A percentile compares a stretch with the other conserved stretches of the same genome.
phyloP scores from a whole-genome alignment of 2,797 vertebrate species.

The Buphagus erythrorhynchus region DNA sequence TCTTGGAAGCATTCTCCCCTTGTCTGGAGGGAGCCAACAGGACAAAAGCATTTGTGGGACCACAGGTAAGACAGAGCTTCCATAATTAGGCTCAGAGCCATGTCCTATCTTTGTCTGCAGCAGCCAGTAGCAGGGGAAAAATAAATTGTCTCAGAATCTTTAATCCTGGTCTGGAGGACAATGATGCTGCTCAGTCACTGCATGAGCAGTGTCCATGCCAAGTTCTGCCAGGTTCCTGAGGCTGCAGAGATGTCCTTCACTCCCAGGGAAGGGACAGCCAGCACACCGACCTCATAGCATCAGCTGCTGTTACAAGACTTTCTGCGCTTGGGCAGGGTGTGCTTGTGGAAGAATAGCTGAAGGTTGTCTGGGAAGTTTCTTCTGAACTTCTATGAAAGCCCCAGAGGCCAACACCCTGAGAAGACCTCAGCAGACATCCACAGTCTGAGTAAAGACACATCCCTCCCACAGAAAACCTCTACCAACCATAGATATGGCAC shows the following conservation, averaged over 20 bases:
- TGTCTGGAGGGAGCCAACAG: background rate
- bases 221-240: background rate
- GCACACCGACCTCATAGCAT: fast-evolving
- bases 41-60: background rate
- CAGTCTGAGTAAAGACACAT: background rate
- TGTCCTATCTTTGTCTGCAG: background rate
- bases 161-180: background rate
- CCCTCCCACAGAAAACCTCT: background rate
- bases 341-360: background rate
- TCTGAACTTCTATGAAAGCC: background rate
- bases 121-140: background rate
- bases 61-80: background rate
- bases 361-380: background rate
- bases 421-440: background rate
- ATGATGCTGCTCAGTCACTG: background rate
- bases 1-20: background rate
- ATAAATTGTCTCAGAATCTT: background rate
- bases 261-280: background rate
- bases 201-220: background rate
- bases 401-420: background rate
- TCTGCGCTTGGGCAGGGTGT: background rate
- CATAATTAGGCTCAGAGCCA: background rate
- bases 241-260: background rate
- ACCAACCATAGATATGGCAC: fast-evolving
- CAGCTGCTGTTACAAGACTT: background rate